phyloP scores from a whole-genome alignment of 2,888 invertebrate species.

The Aporophyla nigra region DNA sequence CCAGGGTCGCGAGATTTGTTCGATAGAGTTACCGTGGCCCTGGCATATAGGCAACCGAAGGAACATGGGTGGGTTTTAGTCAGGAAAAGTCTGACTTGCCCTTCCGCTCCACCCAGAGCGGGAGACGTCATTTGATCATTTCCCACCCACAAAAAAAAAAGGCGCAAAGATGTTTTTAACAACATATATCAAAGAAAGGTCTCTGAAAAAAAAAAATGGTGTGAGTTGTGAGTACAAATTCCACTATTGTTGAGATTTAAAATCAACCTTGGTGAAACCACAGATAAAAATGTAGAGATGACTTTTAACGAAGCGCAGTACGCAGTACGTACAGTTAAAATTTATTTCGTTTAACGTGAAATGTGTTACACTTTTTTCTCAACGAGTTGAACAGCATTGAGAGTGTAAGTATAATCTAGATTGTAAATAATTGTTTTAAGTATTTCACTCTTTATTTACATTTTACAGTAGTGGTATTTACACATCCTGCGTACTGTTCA shows the following conservation, averaged over 20 bases:
- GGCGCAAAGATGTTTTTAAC: background rate
- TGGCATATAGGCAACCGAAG: no score
- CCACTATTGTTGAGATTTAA: conserved; percentile 20
- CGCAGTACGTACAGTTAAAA: conserved; percentile 17
- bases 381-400: conserved; percentile 9
- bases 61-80: no score
- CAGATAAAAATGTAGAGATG: conserved; percentile 22
- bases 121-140: no score
- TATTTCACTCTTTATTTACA: conserved; percentile 24
- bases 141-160: no score
- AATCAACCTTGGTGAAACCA: conserved; percentile 29
- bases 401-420: conserved; percentile 29
- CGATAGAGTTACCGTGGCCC: no score
- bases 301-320: conserved; percentile 13
- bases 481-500: background rate
- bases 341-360: conserved; percentile 4
- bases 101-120: no score
- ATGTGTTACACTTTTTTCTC: conserved; percentile 13
- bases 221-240: background rate
- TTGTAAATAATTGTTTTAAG: conserved; percentile 34
- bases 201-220: background rate
- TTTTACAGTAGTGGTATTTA: conserved; percentile 18
- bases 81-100: no score
- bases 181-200: no score
- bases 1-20: no score